A percentile compares a stretch with the other conserved stretches of the same genome.
Evolutionary conservation across 2,888 invertebrate species (phyloP).

Genomic region (Prenolepis imparis): DNA sequence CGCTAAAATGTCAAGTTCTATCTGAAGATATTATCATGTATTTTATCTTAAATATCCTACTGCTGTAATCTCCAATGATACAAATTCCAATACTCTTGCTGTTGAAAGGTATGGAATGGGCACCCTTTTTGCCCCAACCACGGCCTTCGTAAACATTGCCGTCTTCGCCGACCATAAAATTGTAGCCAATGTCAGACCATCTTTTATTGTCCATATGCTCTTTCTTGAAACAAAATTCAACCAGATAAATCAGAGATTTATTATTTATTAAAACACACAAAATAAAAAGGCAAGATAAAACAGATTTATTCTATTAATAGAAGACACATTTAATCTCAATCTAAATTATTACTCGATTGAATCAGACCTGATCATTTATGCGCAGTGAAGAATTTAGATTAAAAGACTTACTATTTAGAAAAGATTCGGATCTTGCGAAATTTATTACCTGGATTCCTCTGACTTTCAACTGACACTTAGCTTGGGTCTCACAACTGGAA

Average conservation of each 20-base stretch:
- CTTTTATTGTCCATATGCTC: slow-evolving; percentile 77
- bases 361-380: neutral
- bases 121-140: slow-evolving; percentile 81
- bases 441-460: slow-evolving; percentile 83
- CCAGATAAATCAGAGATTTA: neutral
- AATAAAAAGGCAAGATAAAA: neutral
- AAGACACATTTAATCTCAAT: neutral
- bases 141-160: slow-evolving; percentile 83
- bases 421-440: neutral
- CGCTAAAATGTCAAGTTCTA: neutral
- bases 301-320: neutral
- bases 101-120: slow-evolving; percentile 87
- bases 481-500: slow-evolving; percentile 81
- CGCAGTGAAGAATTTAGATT: neutral
- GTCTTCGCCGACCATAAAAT: slow-evolving; percentile 82
- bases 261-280: neutral
- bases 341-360: neutral
- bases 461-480: slow-evolving; percentile 83
- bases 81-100: slow-evolving; percentile 90
- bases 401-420: neutral
- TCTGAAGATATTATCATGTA: too few relatives aligned
- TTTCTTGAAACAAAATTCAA: slow-evolving; percentile 67
- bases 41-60: slow-evolving; percentile 72
- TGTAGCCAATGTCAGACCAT: slow-evolving; percentile 82
- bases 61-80: slow-evolving; percentile 90